Percentiles rank a stretch among this genome's conserved stretches.
Evolutionary conservation across 2,113 vertebrate species (phyloP).

Genomic region (Vulpes lagopus): DNA sequence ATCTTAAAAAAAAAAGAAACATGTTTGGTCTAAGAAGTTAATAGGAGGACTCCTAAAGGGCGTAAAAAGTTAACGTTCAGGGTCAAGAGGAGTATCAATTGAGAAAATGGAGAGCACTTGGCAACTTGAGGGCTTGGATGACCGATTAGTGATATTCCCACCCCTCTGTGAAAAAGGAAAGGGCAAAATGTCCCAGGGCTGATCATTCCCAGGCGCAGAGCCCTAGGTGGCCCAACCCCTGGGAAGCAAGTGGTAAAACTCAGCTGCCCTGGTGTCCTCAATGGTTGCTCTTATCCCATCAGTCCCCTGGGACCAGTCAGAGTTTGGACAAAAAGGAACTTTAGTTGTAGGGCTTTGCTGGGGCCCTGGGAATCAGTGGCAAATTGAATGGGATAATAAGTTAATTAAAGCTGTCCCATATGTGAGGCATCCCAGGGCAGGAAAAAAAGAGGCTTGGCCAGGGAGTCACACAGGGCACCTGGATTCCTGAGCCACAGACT

Average conservation of each 20-base stretch:
- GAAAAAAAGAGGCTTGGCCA: constrained; percentile 34
- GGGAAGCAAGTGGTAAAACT: constrained; percentile 60
- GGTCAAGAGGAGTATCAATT: neutral
- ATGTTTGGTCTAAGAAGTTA: constrained; percentile 13
- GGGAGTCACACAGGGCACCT: neutral
- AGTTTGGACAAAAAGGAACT: constrained; percentile 65
- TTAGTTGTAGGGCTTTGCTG: constrained; percentile 78
- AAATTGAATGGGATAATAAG: constrained; percentile 85
- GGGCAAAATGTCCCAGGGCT: neutral
- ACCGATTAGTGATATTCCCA: neutral
- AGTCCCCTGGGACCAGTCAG: constrained; percentile 48
- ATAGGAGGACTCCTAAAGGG: constrained; percentile 44
- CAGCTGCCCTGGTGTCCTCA: constrained; percentile 48
- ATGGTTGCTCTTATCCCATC: constrained; percentile 46
- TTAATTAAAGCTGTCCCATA: constrained; percentile 88
- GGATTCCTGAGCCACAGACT: neutral
- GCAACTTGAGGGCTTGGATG: constrained; percentile 5
- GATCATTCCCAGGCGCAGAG: neutral
- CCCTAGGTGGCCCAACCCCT: neutral
- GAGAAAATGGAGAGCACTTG: constrained; percentile 30
- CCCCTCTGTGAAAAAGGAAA: constrained; percentile 6
- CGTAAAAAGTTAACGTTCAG: neutral
- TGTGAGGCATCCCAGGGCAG: constrained; percentile 50
- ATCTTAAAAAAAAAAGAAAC: neutral
- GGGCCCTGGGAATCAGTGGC: constrained; percentile 75